phyloP scores from a whole-genome alignment of 2,888 invertebrate genomes.

The Dromius quadrimaculatus region DNA sequence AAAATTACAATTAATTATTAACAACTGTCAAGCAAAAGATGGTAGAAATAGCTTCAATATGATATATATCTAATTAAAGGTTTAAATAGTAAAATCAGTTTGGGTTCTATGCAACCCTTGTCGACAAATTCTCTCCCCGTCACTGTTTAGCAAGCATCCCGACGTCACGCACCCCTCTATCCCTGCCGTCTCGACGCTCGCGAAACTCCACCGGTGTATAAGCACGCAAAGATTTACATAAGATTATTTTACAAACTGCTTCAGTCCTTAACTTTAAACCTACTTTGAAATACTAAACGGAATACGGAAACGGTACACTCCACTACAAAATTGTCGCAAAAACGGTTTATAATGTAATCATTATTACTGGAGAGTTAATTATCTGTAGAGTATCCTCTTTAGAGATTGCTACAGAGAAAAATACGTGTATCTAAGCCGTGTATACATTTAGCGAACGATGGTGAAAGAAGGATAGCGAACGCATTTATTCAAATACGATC shows the following conservation, averaged over 20 bases:
- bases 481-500: too few relatives aligned
- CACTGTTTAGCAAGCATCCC: constrained; percentile 5
- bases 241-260: constrained; percentile 66
- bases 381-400: constrained; percentile 14
- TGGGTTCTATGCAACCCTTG: neutral
- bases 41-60: too few relatives aligned
- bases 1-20: too few relatives aligned
- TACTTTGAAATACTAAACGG: constrained; percentile 62
- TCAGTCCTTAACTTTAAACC: constrained; percentile 65
- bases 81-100: too few relatives aligned
- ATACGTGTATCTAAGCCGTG: too few relatives aligned
- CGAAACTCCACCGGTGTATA: constrained; percentile 55
- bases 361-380: constrained; percentile 40
- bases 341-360: constrained; percentile 37
- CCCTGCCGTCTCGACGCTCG: constrained; percentile 2
- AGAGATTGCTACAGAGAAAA: constrained; percentile 9
- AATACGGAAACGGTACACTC: constrained; percentile 57
- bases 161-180: constrained; percentile 4
- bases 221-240: constrained; percentile 65
- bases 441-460: too few relatives aligned
- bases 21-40: too few relatives aligned
- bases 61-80: too few relatives aligned
- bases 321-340: constrained; percentile 22
- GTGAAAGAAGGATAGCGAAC: too few relatives aligned
- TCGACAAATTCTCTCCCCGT: neutral